phyloP scores from a whole-genome alignment of 92 coral and sea anemone species.

The Parazoanthus swiftii region DNA sequence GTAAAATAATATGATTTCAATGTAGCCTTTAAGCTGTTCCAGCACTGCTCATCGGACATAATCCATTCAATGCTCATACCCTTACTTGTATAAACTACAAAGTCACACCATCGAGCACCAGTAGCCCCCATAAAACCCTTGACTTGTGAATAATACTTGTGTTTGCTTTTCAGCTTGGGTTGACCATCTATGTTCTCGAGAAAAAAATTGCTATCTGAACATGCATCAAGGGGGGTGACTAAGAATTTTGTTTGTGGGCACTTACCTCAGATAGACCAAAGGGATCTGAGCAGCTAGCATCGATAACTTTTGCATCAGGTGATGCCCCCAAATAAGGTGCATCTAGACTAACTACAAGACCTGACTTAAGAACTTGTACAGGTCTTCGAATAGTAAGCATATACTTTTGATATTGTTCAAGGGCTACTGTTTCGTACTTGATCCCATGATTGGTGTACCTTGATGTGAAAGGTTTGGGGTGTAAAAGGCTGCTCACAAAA shows the following conservation, averaged over 20 bases:
- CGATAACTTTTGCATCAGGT: constrained; percentile 66
- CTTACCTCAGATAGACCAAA: constrained; percentile 68
- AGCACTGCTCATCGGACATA: constrained; percentile 43
- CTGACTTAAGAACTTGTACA: constrained; percentile 62
- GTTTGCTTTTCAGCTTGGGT: constrained; percentile 52
- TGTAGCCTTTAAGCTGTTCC: constrained; percentile 39
- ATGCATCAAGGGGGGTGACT: constrained; percentile 72
- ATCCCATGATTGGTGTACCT: constrained; percentile 55
- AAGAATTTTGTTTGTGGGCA: constrained; percentile 65
- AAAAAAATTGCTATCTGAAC: constrained; percentile 53
- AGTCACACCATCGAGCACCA: constrained; percentile 65
- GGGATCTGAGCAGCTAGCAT: constrained; percentile 52
- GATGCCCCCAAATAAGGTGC: constrained; percentile 66
- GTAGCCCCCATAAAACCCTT: constrained; percentile 68
- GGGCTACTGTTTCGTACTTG: constrained; percentile 66
- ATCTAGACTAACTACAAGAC: constrained; percentile 57
- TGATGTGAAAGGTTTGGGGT: constrained; percentile 66
- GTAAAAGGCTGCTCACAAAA: constrained; percentile 50
- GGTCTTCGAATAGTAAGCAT: constrained; percentile 63
- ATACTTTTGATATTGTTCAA: constrained; percentile 58
- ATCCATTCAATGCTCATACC: constrained; percentile 77
- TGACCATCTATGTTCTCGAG: constrained; percentile 50
- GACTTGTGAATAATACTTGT: constrained; percentile 63
- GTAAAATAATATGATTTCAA: constrained; percentile 41
- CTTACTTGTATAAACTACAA: constrained; percentile 57